Evolutionary conservation across 2,888 invertebrate species (phyloP), one percentile per base, ranked within the genome.

Genomic region (Elmis aenea): DNA sequence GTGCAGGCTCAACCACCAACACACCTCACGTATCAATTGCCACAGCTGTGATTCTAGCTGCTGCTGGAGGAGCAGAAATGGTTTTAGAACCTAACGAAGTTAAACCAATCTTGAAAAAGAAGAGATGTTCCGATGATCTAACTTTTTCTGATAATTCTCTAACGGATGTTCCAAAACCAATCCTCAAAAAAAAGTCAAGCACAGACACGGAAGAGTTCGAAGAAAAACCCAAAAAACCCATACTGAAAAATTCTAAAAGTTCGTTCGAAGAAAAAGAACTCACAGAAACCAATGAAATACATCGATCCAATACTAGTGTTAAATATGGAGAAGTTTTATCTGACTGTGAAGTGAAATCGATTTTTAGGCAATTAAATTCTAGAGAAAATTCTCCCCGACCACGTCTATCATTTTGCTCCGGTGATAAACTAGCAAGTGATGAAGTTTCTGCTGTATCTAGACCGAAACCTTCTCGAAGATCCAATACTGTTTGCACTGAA

Each of bases 161-260:
- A 26, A 63, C 65, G 8, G 66, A 71, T 35, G 73, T 73, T 20
- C 81, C 83, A 0, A 81, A 75, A 64, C 90, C 91, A 2, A 91
- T 91, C 56, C 64, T 91, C 21, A 91, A 91, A 68, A 92, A 92
- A 70, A 90, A 91, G 63, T 83, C 83, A 1, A 82, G 81, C 45
- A 78, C 81, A 0, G 85, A 85, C 56, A 80, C 81, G 26, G 82
- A 83, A 45, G 85, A 85, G 52, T 82, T 80, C 27, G 85, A 83
- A 51, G 83, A 83, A 28, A 74, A 77, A 50, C 82, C 82, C 0
- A 81, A 77, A 55, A 79, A 76, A 57, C 85, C 89, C 15, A 90
- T 90, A 51, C 68, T 90, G 24, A 90, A 89, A 63, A 75, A 78
- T 26, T 77, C 81, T 1, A 79, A 79, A 51, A 81, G 72, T 76